Percentiles rank a stretch among this genome's conserved stretches.
Evolutionary conservation across 2,113 vertebrate species (phyloP).

Genomic region (Ancistrus triradiatus): DNA sequence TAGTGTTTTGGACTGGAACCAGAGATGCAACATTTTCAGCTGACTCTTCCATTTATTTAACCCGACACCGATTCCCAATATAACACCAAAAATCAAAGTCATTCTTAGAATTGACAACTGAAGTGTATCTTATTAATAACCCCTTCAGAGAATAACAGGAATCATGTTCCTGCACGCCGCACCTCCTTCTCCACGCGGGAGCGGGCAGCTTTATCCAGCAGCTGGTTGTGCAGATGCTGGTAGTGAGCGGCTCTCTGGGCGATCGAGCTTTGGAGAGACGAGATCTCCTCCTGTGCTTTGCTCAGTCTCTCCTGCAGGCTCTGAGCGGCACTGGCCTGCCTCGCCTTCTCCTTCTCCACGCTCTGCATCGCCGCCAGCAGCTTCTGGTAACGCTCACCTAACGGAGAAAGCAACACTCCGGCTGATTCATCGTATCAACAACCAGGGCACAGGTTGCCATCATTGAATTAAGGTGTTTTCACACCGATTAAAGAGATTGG

Average conservation of each 20-base stretch:
- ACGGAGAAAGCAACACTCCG: not conserved
- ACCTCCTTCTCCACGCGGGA: constrained; percentile 78
- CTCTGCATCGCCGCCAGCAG: constrained; percentile 68
- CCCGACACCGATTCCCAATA: too few species aligned
- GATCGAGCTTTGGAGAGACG: constrained; percentile 81
- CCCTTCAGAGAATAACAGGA: too few species aligned
- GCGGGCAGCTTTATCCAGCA: constrained; percentile 81
- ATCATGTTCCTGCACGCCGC: too few species aligned
- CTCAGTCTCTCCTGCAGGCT: constrained; percentile 72
- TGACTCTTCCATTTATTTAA: too few species aligned
- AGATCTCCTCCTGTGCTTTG: constrained; percentile 78
- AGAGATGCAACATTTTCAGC: too few species aligned
- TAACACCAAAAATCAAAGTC: too few species aligned
- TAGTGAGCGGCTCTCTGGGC: constrained; percentile 83
- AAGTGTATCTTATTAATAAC: too few species aligned
- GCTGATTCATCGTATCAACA: not conserved
- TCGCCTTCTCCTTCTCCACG: constrained; percentile 73
- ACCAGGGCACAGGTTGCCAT: too few species aligned
- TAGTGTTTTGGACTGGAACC: too few species aligned
- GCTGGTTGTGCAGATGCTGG: constrained; percentile 83
- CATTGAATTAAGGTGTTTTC: too few species aligned
- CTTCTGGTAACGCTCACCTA: constrained; percentile 72
- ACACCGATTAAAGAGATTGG: too few species aligned
- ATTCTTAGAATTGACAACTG: too few species aligned
- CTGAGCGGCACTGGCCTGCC: constrained; percentile 67